Percentiles rank a stretch among this genome's conserved stretches.
Conservation (phyloP, 2,113 vertebrate species). For the Menura novaehollandiae region DNA sequence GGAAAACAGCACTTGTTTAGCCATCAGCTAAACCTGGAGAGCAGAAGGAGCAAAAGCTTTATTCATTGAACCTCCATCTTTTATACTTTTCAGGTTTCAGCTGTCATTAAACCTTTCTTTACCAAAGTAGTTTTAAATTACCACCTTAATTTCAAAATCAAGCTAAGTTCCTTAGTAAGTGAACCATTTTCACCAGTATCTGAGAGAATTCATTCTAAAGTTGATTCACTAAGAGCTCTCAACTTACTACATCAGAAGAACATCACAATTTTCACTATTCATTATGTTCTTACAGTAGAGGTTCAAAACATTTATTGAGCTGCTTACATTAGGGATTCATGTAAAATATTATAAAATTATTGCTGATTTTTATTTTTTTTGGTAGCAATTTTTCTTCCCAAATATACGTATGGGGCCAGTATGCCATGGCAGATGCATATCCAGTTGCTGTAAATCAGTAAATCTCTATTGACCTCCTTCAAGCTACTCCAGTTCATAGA, state of each 20-base stretch:
- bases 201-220: conserved; percentile 73
- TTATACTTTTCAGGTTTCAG: conserved; percentile 29
- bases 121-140: conserved; percentile 71
- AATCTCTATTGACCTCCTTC: conserved; percentile 4
- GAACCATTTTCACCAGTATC: conserved; percentile 67
- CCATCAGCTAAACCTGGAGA: neutral
- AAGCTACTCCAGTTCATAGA: neutral
- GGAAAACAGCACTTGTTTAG: neutral
- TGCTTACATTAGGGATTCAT: neutral
- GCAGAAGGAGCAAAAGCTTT: neutral
- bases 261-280: conserved; percentile 64
- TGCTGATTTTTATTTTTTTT: neutral
- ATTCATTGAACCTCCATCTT: neutral
- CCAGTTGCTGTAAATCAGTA: neutral
- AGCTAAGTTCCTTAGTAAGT: conserved; percentile 63
- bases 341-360: neutral
- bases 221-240: conserved; percentile 70
- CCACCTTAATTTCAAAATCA: conserved; percentile 74
- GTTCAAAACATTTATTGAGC: conserved; percentile 21
- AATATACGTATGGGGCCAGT: neutral
- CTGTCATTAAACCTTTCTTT: conserved; percentile 51
- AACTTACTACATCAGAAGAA: conserved; percentile 62
- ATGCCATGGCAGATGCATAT: neutral
- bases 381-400: neutral
- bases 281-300: conserved; percentile 9